Evolutionary conservation across 2,888 invertebrate genomes (phyloP).

Genomic region (Lasioglossum leucozonium): DNA sequence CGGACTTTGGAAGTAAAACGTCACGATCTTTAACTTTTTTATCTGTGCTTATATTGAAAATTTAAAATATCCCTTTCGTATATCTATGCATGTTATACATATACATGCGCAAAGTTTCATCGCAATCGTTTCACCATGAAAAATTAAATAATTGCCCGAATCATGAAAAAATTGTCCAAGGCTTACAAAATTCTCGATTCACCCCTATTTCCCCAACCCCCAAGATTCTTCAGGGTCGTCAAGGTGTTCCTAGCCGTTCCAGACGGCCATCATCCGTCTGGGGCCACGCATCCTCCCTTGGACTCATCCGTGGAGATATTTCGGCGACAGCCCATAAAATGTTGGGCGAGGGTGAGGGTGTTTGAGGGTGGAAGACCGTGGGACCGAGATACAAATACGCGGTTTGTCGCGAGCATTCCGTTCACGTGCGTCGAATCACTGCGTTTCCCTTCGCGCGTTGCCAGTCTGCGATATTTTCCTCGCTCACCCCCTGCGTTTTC

Average conservation of each 20-base stretch:
- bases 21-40: too few relatives aligned
- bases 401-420: constrained; percentile 51
- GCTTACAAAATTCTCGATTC: background rate
- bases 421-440: constrained; percentile 64
- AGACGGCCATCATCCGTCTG: background rate
- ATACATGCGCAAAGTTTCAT: too few relatives aligned
- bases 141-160: background rate
- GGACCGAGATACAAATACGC: constrained; percentile 34
- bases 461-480: constrained; percentile 49
- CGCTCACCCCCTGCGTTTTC: background rate
- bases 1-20: too few relatives aligned
- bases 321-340: background rate
- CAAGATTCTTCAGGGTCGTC: background rate
- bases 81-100: too few relatives aligned
- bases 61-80: too few relatives aligned
- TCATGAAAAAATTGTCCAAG: background rate
- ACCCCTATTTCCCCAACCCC: background rate
- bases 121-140: background rate
- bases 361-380: background rate
- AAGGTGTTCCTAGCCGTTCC: background rate
- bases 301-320: background rate
- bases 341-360: too few relatives aligned
- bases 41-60: too few relatives aligned
- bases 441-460: constrained; percentile 25
- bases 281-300: background rate